Conservation (phyloP, 2,888 invertebrate genomes). For the Stenichneumon culpator region DNA sequence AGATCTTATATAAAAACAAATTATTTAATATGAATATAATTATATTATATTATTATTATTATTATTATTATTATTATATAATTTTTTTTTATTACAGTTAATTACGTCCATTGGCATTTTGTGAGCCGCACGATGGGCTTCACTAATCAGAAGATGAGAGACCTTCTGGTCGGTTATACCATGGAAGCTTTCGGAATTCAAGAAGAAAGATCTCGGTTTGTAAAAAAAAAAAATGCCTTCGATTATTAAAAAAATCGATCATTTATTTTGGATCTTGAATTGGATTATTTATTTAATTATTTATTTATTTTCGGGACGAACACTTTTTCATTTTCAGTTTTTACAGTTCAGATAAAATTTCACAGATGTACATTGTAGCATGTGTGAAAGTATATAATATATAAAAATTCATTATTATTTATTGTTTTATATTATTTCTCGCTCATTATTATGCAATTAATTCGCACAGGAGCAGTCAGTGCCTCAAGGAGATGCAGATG, state of each 20-base stretch:
- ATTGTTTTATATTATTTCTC: too few species aligned
- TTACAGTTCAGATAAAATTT: too few species aligned
- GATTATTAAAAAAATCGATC: background rate
- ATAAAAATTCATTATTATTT: too few species aligned
- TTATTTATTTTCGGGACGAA: too few species aligned
- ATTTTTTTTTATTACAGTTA: conserved; percentile 49
- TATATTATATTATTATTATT: background rate
- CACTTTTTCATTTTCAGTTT: too few species aligned
- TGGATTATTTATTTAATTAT: too few species aligned
- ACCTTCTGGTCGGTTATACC: background rate
- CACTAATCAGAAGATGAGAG: conserved; percentile 43
- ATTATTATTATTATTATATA: background rate
- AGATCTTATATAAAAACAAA: background rate
- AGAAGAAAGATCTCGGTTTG: conserved; percentile 27
- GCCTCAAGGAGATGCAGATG: conserved; percentile 20
- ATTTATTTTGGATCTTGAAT: too few species aligned
- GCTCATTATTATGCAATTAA: background rate
- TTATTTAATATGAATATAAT: background rate
- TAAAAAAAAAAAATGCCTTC: background rate
- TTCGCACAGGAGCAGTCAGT: conserved; percentile 13
- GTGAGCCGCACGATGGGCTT: conserved; percentile 41
- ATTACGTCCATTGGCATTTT: conserved; percentile 65
- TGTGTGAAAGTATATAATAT: too few species aligned
- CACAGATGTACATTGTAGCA: too few species aligned
- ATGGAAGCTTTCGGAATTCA: conserved; percentile 3